Conservation (phyloP, 1,140 invertebrate species). For the Dolichoris vasculosae region DNA sequence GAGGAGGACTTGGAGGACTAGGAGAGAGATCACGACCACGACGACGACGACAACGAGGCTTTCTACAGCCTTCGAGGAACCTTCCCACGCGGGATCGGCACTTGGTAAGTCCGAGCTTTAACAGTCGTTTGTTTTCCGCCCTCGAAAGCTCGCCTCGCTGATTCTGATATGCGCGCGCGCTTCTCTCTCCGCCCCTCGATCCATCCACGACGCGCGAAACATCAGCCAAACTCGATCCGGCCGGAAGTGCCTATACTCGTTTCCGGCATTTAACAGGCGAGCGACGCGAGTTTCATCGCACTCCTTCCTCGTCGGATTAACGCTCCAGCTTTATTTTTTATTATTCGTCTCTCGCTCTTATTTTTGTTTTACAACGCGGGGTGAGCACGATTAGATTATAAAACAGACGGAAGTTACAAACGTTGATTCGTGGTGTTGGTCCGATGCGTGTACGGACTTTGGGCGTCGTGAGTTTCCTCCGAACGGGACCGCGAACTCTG, state of each 20-base stretch:
- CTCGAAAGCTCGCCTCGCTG: not conserved
- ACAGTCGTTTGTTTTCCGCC: no score
- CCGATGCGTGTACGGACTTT: not conserved
- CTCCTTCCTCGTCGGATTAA: slow-evolving; percentile 40
- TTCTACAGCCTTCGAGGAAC: not conserved
- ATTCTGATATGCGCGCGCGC: not conserved
- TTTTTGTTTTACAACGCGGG: not conserved
- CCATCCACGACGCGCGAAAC: slow-evolving; percentile 15
- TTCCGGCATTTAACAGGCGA: slow-evolving; percentile 48
- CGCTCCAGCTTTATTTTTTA: not conserved
- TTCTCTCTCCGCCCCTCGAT: not conserved
- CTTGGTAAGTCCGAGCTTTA: slow-evolving; percentile 23
- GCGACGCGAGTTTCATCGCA: slow-evolving; percentile 18
- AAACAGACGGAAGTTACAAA: slow-evolving; percentile 13
- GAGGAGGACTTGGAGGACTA: not conserved
- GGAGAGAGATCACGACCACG: no score
- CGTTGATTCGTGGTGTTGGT: slow-evolving; percentile 27
- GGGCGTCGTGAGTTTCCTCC: no score
- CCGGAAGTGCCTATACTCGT: slow-evolving; percentile 49
- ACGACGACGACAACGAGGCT: no score
- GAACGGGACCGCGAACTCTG: no score
- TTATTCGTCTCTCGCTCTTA: not conserved
- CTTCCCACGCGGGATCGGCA: not conserved
- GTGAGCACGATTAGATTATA: slow-evolving; percentile 28
- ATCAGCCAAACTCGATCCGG: slow-evolving; percentile 49